Evolutionary conservation across 2,797 vertebrate genomes (phyloP).

Genomic region (Poeciliopsis turneri): DNA sequence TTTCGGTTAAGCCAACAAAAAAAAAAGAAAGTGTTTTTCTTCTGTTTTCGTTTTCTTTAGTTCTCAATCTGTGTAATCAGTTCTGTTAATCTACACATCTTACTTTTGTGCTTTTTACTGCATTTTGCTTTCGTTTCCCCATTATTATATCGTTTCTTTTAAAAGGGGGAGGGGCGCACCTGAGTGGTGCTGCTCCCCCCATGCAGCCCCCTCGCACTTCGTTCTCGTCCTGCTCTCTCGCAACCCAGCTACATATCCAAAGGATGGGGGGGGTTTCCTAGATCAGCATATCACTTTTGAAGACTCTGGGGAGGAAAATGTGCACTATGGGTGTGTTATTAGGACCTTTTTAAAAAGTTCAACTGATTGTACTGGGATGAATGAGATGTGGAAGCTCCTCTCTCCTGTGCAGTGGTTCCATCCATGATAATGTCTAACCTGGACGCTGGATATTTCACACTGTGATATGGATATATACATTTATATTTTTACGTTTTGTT

Average conservation of each 20-base stretch:
- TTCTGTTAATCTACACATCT: slow-evolving; percentile 65
- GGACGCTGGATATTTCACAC: slow-evolving; percentile 69
- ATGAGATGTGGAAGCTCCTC: slow-evolving; percentile 45
- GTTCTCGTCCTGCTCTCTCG: slow-evolving; percentile 61
- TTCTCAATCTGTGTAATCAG: slow-evolving; percentile 72
- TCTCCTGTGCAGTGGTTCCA: slow-evolving; percentile 60
- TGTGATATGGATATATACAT: slow-evolving; percentile 70
- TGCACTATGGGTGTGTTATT: slow-evolving; percentile 51
- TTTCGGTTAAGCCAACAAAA: slow-evolving; percentile 65
- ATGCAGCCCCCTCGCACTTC: not conserved
- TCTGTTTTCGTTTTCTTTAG: slow-evolving; percentile 65
- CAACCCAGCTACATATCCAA: slow-evolving; percentile 65
- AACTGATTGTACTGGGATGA: slow-evolving; percentile 64
- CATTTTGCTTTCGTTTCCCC: slow-evolving; percentile 39
- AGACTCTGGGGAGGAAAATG: slow-evolving; percentile 49
- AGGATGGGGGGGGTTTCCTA: slow-evolving; percentile 46
- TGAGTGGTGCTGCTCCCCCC: not conserved
- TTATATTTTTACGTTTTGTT: slow-evolving; percentile 19
- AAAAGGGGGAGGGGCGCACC: slow-evolving; percentile 36
- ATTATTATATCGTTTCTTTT: slow-evolving; percentile 55
- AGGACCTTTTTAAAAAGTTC: slow-evolving; percentile 42
- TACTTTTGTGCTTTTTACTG: slow-evolving; percentile 52
- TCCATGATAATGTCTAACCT: slow-evolving; percentile 45
- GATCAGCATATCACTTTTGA: slow-evolving; percentile 66
- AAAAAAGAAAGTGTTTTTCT: slow-evolving; percentile 54